Evolutionary conservation across 2,888 invertebrate species (phyloP).

Genomic region (Sesamia inferens): DNA sequence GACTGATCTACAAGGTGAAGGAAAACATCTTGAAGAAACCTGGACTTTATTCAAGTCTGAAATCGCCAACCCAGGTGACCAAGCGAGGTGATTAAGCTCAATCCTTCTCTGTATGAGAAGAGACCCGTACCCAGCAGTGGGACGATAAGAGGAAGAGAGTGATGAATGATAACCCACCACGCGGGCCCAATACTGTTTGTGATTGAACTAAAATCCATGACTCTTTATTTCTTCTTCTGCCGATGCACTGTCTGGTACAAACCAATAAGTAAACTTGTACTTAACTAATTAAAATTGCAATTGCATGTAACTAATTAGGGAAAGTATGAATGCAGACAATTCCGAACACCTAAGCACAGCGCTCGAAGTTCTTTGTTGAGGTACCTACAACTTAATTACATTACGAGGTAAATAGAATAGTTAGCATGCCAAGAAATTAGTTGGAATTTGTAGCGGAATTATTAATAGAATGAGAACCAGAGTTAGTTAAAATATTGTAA

Average conservation of each 20-base stretch:
- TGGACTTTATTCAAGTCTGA: too few species aligned
- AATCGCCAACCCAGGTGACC: too few species aligned
- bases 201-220: neutral
- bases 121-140: too few species aligned
- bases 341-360: too few species aligned
- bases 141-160: too few species aligned
- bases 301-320: neutral
- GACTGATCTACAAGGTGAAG: too few species aligned
- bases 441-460: neutral
- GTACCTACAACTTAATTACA: slow-evolving; percentile 3
- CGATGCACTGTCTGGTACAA: neutral
- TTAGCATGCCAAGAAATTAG: neutral
- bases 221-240: neutral
- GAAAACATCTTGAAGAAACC: too few species aligned
- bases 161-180: too few species aligned
- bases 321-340: slow-evolving; percentile 9
- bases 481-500: neutral
- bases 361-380: neutral
- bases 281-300: slow-evolving; percentile 11
- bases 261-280: neutral
- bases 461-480: neutral
- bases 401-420: too few species aligned
- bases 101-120: too few species aligned
- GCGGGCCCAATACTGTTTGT: too few species aligned
- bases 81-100: too few species aligned